Percentiles rank a stretch among this genome's conserved stretches.
phyloP scores from a whole-genome alignment of 2,888 invertebrate species.

The Hemithea aestivaria region DNA sequence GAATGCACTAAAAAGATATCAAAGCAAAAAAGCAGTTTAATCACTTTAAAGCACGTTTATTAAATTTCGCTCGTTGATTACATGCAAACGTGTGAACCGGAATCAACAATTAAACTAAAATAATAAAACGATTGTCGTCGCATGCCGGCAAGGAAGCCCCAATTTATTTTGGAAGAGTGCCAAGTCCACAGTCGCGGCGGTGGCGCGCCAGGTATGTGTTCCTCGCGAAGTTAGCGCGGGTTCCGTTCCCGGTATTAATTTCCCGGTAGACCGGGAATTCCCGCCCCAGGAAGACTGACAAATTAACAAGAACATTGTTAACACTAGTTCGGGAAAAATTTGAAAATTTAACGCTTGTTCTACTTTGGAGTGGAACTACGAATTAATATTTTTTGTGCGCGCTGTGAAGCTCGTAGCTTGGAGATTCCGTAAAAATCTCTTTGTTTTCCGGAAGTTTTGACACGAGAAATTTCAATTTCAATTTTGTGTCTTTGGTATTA shows the following conservation, averaged over 20 bases:
- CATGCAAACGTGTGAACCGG: neutral
- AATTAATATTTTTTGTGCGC: too few relatives aligned
- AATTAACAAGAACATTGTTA: slow-evolving; percentile 34
- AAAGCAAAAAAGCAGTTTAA: too few relatives aligned
- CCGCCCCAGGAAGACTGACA: slow-evolving; percentile 32
- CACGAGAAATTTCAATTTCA: neutral
- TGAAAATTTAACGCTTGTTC: slow-evolving; percentile 7
- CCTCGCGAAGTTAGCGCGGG: slow-evolving; percentile 41
- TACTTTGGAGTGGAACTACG: too few relatives aligned
- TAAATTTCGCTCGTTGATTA: too few relatives aligned
- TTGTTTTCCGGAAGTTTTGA: neutral
- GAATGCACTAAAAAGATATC: too few relatives aligned
- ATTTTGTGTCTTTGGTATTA: too few relatives aligned
- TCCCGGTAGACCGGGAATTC: slow-evolving; percentile 47
- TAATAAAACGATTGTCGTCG: neutral
- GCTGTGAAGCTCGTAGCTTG: too few relatives aligned
- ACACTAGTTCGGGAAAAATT: slow-evolving; percentile 26
- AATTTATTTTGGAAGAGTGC: slow-evolving; percentile 11
- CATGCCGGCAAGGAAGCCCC: neutral
- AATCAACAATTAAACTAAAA: slow-evolving; percentile 1
- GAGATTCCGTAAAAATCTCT: too few relatives aligned
- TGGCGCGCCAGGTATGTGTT: slow-evolving; percentile 19
- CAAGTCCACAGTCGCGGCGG: slow-evolving; percentile 20
- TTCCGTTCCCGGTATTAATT: slow-evolving; percentile 46
- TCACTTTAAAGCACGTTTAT: too few relatives aligned